Base-by-base conservation (phyloP, 2,113 vertebrate genomes). In the Bambusicola thoracicus region DNA sequence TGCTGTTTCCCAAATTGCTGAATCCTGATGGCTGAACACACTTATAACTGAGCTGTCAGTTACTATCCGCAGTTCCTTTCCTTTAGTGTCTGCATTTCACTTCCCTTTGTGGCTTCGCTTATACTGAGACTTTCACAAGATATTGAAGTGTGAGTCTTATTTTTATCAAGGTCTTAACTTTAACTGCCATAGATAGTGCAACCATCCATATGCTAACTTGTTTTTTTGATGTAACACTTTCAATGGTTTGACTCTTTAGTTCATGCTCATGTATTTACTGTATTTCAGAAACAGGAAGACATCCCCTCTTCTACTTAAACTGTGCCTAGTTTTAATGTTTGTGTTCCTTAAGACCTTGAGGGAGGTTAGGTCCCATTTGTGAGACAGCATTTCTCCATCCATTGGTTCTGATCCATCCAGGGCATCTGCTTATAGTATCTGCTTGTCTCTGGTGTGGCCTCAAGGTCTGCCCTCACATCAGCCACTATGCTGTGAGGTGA, bases 1-100 rank as follows among this genome's bases (percentile, higher is more conserved):
- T 0, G 0, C 7, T 18, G 29, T 72, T 67, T 32, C 68, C 25
- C 0, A 5, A 3, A 55, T 68, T 53, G 19, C 49, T 29, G 36
- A 16, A 7, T 51, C 40, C 56, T 46, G 13, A 9, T 17, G 70
- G 29, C 30, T 30, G 8, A 79, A 19, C 7, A 4, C 22, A 2
- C 8, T 1, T 25, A 36, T 38, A 56, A 7, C 51, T 9, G 63
- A 76, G 53, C 43, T 34, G 12, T 29, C 22, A 8, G 34, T 34
- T 51, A 2, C 6, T 25, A 1, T 22, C 46, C 6, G 40, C 16
- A 13, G 32, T 5, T 82, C 24, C 30, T 72, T 16, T 46, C 58
- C 15, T 55, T 48, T 14, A 16, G 40, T 3, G 0, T 4, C 48
- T 44, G 58, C 15, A 4, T 49, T 72, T 72, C 15, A 1, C 20